phyloP scores from a whole-genome alignment of 2,797 vertebrate genomes.

The Molothrus ater region DNA sequence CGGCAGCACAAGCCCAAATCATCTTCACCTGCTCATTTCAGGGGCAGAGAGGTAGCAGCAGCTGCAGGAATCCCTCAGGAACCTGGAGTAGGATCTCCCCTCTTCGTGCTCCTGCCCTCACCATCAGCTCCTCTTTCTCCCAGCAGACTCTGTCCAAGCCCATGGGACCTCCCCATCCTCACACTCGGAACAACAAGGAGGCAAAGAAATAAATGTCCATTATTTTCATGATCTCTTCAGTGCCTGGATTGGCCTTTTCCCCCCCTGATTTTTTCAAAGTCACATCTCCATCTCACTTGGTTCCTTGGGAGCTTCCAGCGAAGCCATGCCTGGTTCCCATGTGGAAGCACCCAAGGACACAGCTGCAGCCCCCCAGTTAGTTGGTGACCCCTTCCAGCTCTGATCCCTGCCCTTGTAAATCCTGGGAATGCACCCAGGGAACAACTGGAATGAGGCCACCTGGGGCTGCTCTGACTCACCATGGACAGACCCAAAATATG shows the following conservation, averaged over 20 bases:
- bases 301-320: not conserved
- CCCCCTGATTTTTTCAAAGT: not conserved
- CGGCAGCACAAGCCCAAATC: not conserved
- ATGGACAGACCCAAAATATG: accelerated
- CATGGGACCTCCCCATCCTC: not conserved
- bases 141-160: not conserved
- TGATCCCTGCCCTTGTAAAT: not conserved
- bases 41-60: accelerated
- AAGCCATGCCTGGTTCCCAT: accelerated
- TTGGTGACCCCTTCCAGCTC: not conserved
- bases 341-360: accelerated
- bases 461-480: not conserved
- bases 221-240: not conserved
- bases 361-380: not conserved
- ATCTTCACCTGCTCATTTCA: not conserved
- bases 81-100: not conserved
- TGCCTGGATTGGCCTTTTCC: not conserved
- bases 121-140: not conserved
- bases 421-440: not conserved
- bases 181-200: not conserved
- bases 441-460: not conserved
- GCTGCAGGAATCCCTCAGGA: not conserved
- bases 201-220: not conserved
- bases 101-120: not conserved
- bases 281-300: not conserved